Evolutionary conservation across 37 sponge, comb jelly and placozoan genomes (phyloP).

Genomic region (Aphrocallistes beatrix): DNA sequence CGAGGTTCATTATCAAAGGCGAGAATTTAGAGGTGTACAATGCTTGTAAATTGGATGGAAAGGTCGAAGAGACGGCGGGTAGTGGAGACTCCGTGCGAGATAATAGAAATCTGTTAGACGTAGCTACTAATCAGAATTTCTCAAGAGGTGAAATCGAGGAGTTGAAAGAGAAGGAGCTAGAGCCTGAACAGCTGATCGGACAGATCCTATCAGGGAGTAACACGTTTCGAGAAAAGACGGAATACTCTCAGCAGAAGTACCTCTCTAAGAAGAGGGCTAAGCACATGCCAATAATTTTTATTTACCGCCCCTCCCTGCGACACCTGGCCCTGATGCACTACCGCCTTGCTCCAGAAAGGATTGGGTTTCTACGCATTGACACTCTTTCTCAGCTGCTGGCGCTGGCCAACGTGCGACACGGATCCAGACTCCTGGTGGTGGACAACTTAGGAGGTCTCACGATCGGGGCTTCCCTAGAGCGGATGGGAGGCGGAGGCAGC

Average conservation of each 20-base stretch:
- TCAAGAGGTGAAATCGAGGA: neutral
- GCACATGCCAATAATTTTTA: constrained; percentile 22
- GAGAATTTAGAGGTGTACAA: neutral
- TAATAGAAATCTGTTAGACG: neutral
- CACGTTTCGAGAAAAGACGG: constrained; percentile 51
- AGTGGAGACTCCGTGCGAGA: neutral
- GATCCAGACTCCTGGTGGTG: constrained; percentile 53
- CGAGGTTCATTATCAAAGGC: neutral
- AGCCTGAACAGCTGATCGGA: neutral
- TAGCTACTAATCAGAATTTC: neutral
- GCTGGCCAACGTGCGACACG: constrained; percentile 43
- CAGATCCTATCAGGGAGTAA: neutral
- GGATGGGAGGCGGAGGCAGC: constrained; percentile 54
- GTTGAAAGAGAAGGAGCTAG: neutral
- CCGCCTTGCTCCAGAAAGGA: constrained; percentile 23
- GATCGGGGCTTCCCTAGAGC: constrained; percentile 52
- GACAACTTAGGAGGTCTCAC: constrained; percentile 64
- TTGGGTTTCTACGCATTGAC: constrained; percentile 33
- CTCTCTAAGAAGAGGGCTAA: constrained; percentile 51
- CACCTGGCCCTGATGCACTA: constrained; percentile 16
- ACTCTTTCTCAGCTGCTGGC: constrained; percentile 64
- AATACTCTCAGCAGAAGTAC: constrained; percentile 74
- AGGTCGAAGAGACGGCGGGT: neutral
- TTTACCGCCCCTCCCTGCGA: neutral
- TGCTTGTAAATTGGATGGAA: neutral